Evolutionary conservation across 2,888 invertebrate genomes (phyloP).

Genomic region (Scaptomyza tumidula): DNA sequence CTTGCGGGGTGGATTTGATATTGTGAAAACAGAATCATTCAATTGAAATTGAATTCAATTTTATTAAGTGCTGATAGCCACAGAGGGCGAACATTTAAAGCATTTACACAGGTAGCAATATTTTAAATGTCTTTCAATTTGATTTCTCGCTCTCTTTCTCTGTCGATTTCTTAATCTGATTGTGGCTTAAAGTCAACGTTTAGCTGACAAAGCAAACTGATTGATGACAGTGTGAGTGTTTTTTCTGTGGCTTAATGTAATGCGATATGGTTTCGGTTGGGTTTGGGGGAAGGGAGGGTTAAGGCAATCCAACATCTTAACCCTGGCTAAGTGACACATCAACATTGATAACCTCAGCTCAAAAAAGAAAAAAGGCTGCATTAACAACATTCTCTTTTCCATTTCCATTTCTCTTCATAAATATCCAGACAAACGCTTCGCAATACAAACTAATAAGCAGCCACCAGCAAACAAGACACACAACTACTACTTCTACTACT

Average conservation of each 20-base stretch:
- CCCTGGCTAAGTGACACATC: constrained; percentile 71
- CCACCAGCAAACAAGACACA: constrained; percentile 55
- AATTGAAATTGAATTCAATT: constrained; percentile 82
- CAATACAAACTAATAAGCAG: constrained; percentile 76
- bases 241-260: constrained; percentile 38
- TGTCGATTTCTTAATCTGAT: constrained; percentile 35
- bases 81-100: constrained; percentile 37
- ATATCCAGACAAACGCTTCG: constrained; percentile 67
- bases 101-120: constrained; percentile 50
- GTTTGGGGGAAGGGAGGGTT: not conserved
- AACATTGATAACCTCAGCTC: constrained; percentile 58
- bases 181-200: constrained; percentile 49
- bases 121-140: constrained; percentile 47
- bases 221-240: constrained; percentile 59
- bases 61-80: constrained; percentile 82
- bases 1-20: constrained; percentile 1
- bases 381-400: constrained; percentile 13
- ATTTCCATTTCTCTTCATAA: constrained; percentile 69
- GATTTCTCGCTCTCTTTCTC: constrained; percentile 37
- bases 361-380: constrained; percentile 7
- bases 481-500: constrained; percentile 42
- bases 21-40: constrained; percentile 58
- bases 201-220: constrained; percentile 64
- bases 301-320: constrained; percentile 52
- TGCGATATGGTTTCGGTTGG: constrained; percentile 12